phyloP scores from a whole-genome alignment of 2,113 vertebrate genomes.

The Phalacrocorax aristotelis region DNA sequence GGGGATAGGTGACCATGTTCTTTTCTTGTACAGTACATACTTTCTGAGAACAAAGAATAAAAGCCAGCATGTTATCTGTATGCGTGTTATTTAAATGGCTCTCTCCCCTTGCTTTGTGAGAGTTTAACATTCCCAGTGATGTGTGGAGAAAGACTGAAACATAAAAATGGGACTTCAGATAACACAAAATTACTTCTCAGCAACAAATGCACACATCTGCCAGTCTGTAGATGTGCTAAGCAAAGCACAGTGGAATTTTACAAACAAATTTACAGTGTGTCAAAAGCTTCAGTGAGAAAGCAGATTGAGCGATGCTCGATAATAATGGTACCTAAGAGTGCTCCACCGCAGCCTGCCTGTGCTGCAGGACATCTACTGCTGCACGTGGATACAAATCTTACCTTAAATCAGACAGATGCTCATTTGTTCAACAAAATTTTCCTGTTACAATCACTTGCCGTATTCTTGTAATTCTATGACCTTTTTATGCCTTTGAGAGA shows the following conservation, averaged over 20 bases:
- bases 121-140: slow-evolving; percentile 35
- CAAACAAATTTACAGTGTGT: slow-evolving; percentile 44
- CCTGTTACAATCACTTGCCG: background rate
- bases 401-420: background rate
- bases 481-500: background rate
- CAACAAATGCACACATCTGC: slow-evolving; percentile 43
- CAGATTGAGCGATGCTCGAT: background rate
- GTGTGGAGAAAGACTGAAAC: slow-evolving; percentile 50
- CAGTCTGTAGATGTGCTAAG: slow-evolving; percentile 1
- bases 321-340: background rate
- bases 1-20: slow-evolving; percentile 59
- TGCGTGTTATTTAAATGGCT: slow-evolving; percentile 50
- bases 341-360: background rate
- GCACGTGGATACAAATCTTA: background rate
- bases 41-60: slow-evolving; percentile 54
- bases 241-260: slow-evolving; percentile 51
- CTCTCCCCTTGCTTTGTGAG: slow-evolving; percentile 25
- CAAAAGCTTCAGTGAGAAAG: slow-evolving; percentile 44
- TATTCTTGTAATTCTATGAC: background rate
- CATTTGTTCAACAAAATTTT: background rate
- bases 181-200: slow-evolving; percentile 66
- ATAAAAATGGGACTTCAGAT: slow-evolving; percentile 59
- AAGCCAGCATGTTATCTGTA: slow-evolving; percentile 62
- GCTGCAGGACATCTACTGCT: background rate
- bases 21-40: slow-evolving; percentile 41